These are phyloP conservation scores for Cotesia glomerata DNA, from an alignment of 1,140 invertebrate species.

Conservation along the genomic window DNA sequence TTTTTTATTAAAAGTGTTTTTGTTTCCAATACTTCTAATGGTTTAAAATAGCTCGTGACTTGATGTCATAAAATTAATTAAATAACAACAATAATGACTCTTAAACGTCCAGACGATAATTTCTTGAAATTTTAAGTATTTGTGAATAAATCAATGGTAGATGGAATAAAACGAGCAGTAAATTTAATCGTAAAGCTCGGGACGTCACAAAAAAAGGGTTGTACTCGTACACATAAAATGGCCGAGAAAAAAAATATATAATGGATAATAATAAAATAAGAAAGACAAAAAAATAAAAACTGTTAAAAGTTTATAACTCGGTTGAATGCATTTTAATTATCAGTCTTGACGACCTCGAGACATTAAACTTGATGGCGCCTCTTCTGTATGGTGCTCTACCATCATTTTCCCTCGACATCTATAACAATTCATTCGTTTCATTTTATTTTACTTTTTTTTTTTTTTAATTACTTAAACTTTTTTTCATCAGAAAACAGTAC, in stretches of 20 bases:
- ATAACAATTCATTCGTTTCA: slow-evolving; percentile 1
- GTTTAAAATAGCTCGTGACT: too few relatives aligned
- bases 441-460: neutral
- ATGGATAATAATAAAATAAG: neutral
- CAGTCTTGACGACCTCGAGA: slow-evolving; percentile 34
- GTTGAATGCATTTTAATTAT: slow-evolving; percentile 52
- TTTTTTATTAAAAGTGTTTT: too few relatives aligned
- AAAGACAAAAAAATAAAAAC: neutral
- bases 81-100: too few relatives aligned
- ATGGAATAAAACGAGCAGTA: neutral
- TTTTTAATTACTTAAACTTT: neutral
- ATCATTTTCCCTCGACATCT: neutral
- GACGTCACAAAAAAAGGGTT: slow-evolving; percentile 7
- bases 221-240: slow-evolving; percentile 4
- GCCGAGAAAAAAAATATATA: neutral
- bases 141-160: too few relatives aligned
- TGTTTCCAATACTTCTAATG: too few relatives aligned
- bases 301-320: slow-evolving; percentile 46
- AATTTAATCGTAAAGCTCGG: neutral
- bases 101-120: too few relatives aligned
- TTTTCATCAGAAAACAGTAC: neutral
- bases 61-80: too few relatives aligned
- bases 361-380: neutral
- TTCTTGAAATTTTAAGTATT: too few relatives aligned
- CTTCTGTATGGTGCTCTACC: neutral